Evolutionary conservation across 2,888 invertebrate genomes (phyloP).

Genomic region (Plebejus anna): DNA sequence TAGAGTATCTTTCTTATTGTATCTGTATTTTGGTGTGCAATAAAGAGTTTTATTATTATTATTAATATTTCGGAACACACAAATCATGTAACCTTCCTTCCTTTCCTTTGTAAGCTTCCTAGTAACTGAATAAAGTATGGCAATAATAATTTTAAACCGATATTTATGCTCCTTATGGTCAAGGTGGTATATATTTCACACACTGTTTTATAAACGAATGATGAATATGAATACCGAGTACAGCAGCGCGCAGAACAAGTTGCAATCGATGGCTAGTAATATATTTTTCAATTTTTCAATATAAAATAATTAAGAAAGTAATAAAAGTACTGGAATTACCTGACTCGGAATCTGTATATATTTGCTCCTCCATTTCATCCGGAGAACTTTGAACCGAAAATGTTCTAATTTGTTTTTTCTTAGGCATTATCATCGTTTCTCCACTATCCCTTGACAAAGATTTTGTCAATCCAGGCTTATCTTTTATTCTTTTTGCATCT

Average conservation of each 20-base stretch:
- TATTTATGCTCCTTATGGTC: no score
- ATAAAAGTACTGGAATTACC: conserved; percentile 46
- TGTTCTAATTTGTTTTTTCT: conserved; percentile 70
- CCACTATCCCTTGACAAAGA: conserved; percentile 73
- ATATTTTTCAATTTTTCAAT: neutral
- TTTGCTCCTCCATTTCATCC: conserved; percentile 76
- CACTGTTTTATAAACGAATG: no score
- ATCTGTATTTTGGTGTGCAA: no score
- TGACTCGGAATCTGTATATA: conserved; percentile 77
- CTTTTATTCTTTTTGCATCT: conserved; percentile 57
- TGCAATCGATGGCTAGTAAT: neutral
- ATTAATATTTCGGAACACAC: no score
- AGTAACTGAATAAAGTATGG: no score
- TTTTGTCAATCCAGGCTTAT: conserved; percentile 67
- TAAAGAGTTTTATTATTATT: no score
- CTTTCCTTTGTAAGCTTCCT: no score
- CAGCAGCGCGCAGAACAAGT: neutral
- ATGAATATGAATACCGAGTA: no score
- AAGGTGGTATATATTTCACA: no score
- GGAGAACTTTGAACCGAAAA: conserved; percentile 78
- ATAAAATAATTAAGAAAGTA: neutral
- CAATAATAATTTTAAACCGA: no score
- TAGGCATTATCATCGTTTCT: conserved; percentile 70
- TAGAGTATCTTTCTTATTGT: no score
- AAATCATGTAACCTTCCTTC: no score